A percentile compares a stretch with the other conserved stretches of the same genome.
phyloP scores from a whole-genome alignment of 2,113 vertebrate genomes.

The Indicator maculatus region DNA sequence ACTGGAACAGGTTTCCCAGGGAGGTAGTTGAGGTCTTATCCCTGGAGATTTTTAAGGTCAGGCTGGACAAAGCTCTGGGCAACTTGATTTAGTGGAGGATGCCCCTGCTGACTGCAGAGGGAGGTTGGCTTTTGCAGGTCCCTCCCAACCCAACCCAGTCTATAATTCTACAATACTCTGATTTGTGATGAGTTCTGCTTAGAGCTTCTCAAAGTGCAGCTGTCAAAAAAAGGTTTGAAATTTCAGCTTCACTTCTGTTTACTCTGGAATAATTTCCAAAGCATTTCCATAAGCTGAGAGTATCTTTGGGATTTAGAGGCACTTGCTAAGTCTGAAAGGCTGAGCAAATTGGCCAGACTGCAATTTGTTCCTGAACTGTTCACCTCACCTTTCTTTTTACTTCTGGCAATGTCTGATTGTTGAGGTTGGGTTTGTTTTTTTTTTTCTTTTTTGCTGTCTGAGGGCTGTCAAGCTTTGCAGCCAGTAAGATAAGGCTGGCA shows the following conservation, averaged over 20 bases:
- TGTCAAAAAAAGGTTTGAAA: slow-evolving; percentile 21
- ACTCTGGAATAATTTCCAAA: slow-evolving; percentile 12
- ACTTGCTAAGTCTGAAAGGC: neutral
- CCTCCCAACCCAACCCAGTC: too few relatives aligned
- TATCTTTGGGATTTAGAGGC: neutral
- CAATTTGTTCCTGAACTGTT: slow-evolving; percentile 43
- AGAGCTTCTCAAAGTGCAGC: neutral
- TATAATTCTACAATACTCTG: too few relatives aligned
- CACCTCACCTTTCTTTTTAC: slow-evolving; percentile 1
- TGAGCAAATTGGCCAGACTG: slow-evolving; percentile 11
- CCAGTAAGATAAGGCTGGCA: slow-evolving; percentile 20
- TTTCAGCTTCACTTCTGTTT: neutral
- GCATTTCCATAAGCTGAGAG: neutral
- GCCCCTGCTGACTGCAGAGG: too few relatives aligned
- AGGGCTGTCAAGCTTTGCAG: slow-evolving; percentile 12
- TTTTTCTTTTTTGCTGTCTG: neutral
- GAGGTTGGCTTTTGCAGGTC: too few relatives aligned
- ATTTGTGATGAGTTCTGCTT: slow-evolving; percentile 34
- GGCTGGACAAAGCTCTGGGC: too few relatives aligned
- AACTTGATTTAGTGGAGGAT: too few relatives aligned
- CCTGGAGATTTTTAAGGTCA: too few relatives aligned
- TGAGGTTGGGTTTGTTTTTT: neutral
- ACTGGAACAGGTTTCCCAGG: too few relatives aligned
- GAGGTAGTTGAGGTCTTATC: too few relatives aligned
- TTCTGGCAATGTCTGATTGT: neutral